A percentile compares a stretch with the other conserved stretches of the same genome.
Evolutionary conservation across 2,797 vertebrate species (phyloP).

Genomic region (Sebastes iracundus): DNA sequence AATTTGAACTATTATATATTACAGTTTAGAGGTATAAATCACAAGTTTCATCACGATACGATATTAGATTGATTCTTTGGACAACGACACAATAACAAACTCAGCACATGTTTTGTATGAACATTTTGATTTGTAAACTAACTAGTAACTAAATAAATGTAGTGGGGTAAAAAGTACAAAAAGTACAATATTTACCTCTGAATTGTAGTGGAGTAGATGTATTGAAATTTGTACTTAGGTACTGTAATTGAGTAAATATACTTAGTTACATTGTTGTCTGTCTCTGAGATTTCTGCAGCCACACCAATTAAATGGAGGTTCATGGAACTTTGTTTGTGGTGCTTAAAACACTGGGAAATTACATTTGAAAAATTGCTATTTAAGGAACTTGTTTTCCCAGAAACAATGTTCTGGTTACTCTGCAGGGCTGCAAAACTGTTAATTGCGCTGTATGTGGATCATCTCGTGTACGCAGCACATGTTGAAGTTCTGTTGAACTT

Average conservation of each 20-base stretch:
- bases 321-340: background rate
- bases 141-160: background rate
- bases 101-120: too few relatives aligned
- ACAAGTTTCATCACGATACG: too few relatives aligned
- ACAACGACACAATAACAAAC: too few relatives aligned
- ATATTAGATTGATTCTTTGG: too few relatives aligned
- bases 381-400: background rate
- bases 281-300: background rate
- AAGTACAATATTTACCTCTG: background rate
- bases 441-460: background rate
- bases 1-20: background rate
- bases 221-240: background rate
- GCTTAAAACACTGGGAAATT: background rate
- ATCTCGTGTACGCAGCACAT: too few relatives aligned
- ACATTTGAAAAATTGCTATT: background rate
- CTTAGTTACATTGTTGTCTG: background rate
- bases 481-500: background rate
- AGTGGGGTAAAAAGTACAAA: background rate
- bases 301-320: background rate
- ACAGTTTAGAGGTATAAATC: too few relatives aligned
- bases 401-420: background rate
- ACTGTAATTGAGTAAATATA: too few relatives aligned
- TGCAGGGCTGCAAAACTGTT: background rate
- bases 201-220: background rate
- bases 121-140: too few relatives aligned